Conservation (phyloP, 1,140 invertebrate genomes). For the Hyles euphorbiae region DNA sequence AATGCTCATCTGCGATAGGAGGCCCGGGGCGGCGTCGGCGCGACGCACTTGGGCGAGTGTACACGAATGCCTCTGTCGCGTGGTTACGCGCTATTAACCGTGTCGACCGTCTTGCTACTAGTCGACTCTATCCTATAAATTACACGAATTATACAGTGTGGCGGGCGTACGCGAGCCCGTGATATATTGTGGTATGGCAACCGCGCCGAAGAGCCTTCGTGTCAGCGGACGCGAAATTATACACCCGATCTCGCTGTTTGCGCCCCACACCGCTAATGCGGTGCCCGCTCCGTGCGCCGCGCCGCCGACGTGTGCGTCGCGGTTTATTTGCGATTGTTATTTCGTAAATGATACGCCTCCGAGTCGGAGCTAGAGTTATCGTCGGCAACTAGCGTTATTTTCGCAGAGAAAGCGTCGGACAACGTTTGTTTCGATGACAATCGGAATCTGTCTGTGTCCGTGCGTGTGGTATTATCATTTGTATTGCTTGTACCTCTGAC, state of each 20-base stretch:
- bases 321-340: constrained; percentile 67
- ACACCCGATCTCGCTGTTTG: constrained; percentile 52
- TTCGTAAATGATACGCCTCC: constrained; percentile 64
- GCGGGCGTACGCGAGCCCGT: constrained; percentile 48
- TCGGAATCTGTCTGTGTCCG: constrained; percentile 57
- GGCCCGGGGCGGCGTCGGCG: constrained; percentile 13
- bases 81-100: constrained; percentile 62
- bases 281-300: too few relatives aligned
- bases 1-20: constrained; percentile 20
- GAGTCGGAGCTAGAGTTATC: constrained; percentile 44
- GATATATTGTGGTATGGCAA: constrained; percentile 68
- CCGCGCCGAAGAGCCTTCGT: constrained; percentile 36
- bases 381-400: constrained; percentile 45
- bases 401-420: constrained; percentile 36
- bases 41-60: constrained; percentile 11
- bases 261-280: constrained; percentile 50
- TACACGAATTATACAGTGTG: constrained; percentile 68
- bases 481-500: constrained; percentile 36
- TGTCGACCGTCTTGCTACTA: constrained; percentile 48
- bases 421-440: constrained; percentile 59
- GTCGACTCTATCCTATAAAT: constrained; percentile 57
- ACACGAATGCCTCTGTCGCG: constrained; percentile 54
- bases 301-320: constrained; percentile 10
- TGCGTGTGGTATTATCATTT: constrained; percentile 50
- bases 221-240: constrained; percentile 69